These are phyloP conservation scores for Sarcophaga variegata DNA, from an alignment of 2,888 invertebrate genomes.

Conservation along the genomic window DNA sequence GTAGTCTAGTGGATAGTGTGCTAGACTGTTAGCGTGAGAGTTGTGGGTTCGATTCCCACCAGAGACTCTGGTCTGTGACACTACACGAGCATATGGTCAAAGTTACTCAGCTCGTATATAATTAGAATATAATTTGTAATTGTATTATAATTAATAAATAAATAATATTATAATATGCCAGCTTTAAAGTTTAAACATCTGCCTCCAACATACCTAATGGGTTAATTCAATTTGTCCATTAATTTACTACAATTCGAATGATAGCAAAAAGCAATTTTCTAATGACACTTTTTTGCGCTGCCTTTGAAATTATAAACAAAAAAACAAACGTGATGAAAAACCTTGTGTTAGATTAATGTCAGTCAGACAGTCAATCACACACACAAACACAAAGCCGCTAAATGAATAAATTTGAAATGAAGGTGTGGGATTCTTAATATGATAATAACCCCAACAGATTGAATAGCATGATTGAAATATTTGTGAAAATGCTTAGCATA, in stretches of 20 bases:
- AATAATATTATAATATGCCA: too few relatives aligned
- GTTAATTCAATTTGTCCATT: slow-evolving; percentile 3
- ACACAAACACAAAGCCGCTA: slow-evolving; percentile 3
- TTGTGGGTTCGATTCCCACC: too few relatives aligned
- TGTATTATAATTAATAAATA: too few relatives aligned
- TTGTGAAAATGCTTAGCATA: background rate
- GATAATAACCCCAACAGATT: slow-evolving; percentile 42
- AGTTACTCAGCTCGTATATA: too few relatives aligned
- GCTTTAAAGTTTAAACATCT: background rate
- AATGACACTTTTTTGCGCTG: slow-evolving; percentile 15
- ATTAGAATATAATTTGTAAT: too few relatives aligned
- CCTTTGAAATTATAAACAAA: slow-evolving; percentile 6
- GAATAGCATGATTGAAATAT: slow-evolving; percentile 41
- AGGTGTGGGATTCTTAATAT: slow-evolving; percentile 55
- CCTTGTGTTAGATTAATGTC: slow-evolving; percentile 61
- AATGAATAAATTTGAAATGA: slow-evolving; percentile 25
- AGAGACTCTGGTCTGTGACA: too few relatives aligned
- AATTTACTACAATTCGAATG: background rate
- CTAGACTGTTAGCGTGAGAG: too few relatives aligned
- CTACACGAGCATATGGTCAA: too few relatives aligned
- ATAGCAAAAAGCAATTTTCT: background rate
- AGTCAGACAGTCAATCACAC: slow-evolving; percentile 26
- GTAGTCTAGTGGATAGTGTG: too few relatives aligned
- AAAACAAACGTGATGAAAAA: slow-evolving; percentile 55
- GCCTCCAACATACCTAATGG: background rate